A percentile compares a stretch with the other conserved stretches of the same genome.
phyloP scores from a whole-genome alignment of 2,888 invertebrate genomes.

The Scrobipalpa atriplicella region DNA sequence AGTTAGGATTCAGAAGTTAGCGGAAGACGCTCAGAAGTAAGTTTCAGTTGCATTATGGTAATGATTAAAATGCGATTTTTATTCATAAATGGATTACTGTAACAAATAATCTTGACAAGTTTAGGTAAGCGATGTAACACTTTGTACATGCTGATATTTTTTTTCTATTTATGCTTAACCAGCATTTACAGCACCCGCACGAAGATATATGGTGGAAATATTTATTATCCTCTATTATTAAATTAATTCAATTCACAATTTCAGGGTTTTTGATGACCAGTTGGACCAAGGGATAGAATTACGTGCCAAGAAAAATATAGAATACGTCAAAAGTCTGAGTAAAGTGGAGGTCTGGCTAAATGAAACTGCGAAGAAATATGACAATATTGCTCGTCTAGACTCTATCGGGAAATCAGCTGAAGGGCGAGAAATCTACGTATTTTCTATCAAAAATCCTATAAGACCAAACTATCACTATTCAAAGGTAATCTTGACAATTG shows the following conservation, averaged over 20 bases:
- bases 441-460: conserved; percentile 42
- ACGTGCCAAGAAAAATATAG: neutral
- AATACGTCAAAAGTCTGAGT: conserved; percentile 54
- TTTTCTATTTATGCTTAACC: too few species aligned
- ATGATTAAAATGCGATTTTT: too few species aligned
- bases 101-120: too few species aligned
- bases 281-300: neutral
- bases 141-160: too few species aligned
- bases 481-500: neutral
- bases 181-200: too few species aligned
- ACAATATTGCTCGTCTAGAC: conserved; percentile 60
- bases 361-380: conserved; percentile 65
- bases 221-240: too few species aligned
- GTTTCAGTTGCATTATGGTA: too few species aligned
- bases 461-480: conserved; percentile 1
- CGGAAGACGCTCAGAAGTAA: conserved; percentile 58
- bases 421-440: conserved; percentile 63
- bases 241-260: too few species aligned
- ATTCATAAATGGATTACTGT: too few species aligned
- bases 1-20: conserved; percentile 42
- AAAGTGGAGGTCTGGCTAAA: conserved; percentile 84
- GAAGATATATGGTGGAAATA: too few species aligned
- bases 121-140: too few species aligned
- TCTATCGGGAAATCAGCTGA: conserved; percentile 72
- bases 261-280: neutral